These are phyloP conservation scores for Halictus ligatus DNA, from an alignment of 2,888 invertebrate genomes.

Conservation along the genomic window DNA sequence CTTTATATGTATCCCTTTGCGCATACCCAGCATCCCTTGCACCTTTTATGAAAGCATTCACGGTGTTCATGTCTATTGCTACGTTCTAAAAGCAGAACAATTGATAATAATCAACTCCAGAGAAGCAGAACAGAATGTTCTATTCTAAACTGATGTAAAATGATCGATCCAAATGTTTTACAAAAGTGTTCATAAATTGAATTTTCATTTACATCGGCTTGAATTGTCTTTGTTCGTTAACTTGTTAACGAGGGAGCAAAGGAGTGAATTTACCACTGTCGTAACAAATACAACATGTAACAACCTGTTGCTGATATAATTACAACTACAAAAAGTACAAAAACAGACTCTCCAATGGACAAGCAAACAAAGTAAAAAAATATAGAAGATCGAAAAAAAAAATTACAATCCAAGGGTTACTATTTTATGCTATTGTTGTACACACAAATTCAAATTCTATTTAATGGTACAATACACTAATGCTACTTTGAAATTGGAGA, in stretches of 20 bases:
- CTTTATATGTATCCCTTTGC: conserved; percentile 73
- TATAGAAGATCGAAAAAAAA: neutral
- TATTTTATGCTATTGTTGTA: neutral
- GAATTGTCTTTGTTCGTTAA: neutral
- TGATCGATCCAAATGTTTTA: neutral
- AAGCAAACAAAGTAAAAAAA: neutral
- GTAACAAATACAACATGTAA: neutral
- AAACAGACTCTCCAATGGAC: neutral
- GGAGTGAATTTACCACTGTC: too few relatives aligned
- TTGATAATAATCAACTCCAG: neutral
- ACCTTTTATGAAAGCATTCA: conserved; percentile 54
- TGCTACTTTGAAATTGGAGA: neutral
- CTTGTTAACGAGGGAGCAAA: too few relatives aligned
- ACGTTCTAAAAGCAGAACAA: conserved; percentile 50
- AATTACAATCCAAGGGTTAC: neutral
- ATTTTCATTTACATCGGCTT: neutral
- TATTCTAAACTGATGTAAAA: neutral
- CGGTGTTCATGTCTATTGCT: conserved; percentile 45
- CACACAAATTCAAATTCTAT: neutral
- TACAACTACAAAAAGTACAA: neutral
- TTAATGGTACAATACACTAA: neutral
- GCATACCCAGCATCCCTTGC: conserved; percentile 36
- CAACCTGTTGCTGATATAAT: neutral
- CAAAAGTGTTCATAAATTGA: neutral
- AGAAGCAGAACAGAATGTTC: neutral